Base-by-base conservation (phyloP, 2,888 invertebrate genomes). In the Agriopis marginaria region DNA sequence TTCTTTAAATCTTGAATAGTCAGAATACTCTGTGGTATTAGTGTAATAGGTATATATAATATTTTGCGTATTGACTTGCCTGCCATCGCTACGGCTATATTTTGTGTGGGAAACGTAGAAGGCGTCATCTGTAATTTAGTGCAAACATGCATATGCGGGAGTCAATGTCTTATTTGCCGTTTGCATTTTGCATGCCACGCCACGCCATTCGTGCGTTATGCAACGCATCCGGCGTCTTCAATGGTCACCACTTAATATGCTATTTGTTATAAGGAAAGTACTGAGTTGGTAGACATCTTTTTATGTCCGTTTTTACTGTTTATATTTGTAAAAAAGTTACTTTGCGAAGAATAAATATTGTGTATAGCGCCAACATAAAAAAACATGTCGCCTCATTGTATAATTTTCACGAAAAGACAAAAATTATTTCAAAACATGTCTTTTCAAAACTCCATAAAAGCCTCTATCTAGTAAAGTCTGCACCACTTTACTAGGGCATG, bases 61-160 rank as follows among this genome's bases (percentile, higher is more conserved):
- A 58, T 23, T 47, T n/a, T n/a, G 5, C 12, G 32, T 23, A 23
- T 10, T 10, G 8, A 14, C 50, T 68, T 72, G 66, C 82, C 44
- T 90, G 87, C 84, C 44, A 71, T 78, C 89, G 56, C 71, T 90
- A 84, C 87, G 17, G 8, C n/a, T 49, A 66, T 71, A 79, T 74
- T 72, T 75, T 79, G 85, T 91, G 92, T 92, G 92, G 89, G 92
- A 92, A 92, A 89, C 82, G 75, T 81, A 87, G 82, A 84, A 75
- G 83, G 87, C 89, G 89, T 89, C 89, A 85, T 84, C 83, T 88
- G 87, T 91, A 90, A 91, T 91, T 90, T 89, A 88, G 89, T 84
- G 87, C 89, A 86, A 88, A 86, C 88, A 86, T 86, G 87, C 90
- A 87, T 85, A 82, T 88, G 88, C 83, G 79, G 77, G 82, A 62